Evolutionary conservation across 1,140 invertebrate genomes (phyloP).

Genomic region (Colletes gigas): DNA sequence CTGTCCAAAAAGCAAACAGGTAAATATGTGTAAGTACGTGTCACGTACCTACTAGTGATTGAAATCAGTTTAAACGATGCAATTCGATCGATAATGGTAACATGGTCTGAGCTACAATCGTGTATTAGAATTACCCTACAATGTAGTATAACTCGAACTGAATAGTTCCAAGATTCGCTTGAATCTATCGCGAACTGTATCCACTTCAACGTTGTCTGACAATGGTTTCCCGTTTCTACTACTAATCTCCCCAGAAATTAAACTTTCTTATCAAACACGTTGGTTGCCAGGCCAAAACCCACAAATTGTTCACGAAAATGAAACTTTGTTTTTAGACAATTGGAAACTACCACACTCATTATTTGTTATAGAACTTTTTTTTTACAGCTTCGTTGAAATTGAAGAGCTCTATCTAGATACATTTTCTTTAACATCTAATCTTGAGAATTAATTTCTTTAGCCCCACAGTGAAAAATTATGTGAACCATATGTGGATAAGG

Average conservation of each 20-base stretch:
- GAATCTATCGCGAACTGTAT: neutral
- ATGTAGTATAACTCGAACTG: neutral
- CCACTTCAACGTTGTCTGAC: neutral
- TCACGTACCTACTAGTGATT: neutral
- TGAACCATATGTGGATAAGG: too few species aligned
- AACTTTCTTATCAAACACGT: neutral
- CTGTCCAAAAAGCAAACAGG: too few species aligned
- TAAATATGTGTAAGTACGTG: neutral
- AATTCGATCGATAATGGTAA: neutral
- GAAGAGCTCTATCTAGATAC: too few species aligned
- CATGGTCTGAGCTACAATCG: neutral
- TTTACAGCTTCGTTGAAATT: too few species aligned
- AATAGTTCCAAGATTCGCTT: constrained; percentile 10
- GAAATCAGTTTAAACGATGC: neutral
- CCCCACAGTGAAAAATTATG: too few species aligned
- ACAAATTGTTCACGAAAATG: too few species aligned
- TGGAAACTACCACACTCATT: too few species aligned
- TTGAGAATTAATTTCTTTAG: too few species aligned
- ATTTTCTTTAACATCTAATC: too few species aligned
- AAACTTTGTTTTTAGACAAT: too few species aligned
- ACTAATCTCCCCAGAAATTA: neutral
- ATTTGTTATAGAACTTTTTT: too few species aligned
- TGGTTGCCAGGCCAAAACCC: too few species aligned
- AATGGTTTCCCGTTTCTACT: constrained; percentile 1
- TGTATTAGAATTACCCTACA: constrained; percentile 9